Percentiles rank a stretch among this genome's conserved stretches.
Evolutionary conservation across 2,797 vertebrate genomes (phyloP).

Genomic region (Amblyopsis hoosieri): DNA sequence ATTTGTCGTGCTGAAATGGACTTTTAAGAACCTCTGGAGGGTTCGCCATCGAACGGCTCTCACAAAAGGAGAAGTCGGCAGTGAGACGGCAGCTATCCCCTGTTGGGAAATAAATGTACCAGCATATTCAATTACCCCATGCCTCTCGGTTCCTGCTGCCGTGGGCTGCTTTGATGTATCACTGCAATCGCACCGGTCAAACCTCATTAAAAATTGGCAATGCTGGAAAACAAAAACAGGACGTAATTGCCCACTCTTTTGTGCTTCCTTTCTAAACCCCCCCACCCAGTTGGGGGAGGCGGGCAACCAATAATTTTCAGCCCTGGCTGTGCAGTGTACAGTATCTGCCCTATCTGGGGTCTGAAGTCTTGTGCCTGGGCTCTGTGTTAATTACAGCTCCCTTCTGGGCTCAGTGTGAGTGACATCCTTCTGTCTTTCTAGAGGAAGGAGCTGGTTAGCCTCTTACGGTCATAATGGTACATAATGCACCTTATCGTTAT

Average conservation of each 20-base stretch:
- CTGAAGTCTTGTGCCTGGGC: conserved; percentile 35
- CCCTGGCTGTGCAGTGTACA: conserved; percentile 28
- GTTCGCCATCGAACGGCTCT: conserved; percentile 22
- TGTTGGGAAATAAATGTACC: conserved; percentile 66
- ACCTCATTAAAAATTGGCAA: conserved; percentile 66
- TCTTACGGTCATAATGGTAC: conserved; percentile 39
- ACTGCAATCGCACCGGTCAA: conserved; percentile 60
- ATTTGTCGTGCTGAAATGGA: conserved; percentile 31
- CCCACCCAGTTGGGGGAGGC: conserved; percentile 1
- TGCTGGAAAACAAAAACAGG: conserved; percentile 70
- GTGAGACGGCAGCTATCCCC: conserved; percentile 39
- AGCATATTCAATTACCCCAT: conserved; percentile 65
- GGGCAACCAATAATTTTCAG: conserved; percentile 17
- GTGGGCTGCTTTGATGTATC: conserved; percentile 59
- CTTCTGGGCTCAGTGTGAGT: conserved; percentile 31
- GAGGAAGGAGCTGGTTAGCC: conserved; percentile 25
- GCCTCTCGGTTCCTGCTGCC: conserved; percentile 45
- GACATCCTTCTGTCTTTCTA: conserved; percentile 46
- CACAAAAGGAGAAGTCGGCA: conserved; percentile 26
- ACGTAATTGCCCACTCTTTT: conserved; percentile 61
- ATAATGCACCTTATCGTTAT: conserved; percentile 39
- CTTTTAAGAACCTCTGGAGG: conserved; percentile 41
- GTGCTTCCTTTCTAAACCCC: conserved; percentile 39
- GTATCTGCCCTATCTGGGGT: conserved; percentile 31
- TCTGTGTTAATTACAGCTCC: conserved; percentile 55